Conservation (phyloP, 2,888 invertebrate genomes). For the Phyllotreta cruciferae region DNA sequence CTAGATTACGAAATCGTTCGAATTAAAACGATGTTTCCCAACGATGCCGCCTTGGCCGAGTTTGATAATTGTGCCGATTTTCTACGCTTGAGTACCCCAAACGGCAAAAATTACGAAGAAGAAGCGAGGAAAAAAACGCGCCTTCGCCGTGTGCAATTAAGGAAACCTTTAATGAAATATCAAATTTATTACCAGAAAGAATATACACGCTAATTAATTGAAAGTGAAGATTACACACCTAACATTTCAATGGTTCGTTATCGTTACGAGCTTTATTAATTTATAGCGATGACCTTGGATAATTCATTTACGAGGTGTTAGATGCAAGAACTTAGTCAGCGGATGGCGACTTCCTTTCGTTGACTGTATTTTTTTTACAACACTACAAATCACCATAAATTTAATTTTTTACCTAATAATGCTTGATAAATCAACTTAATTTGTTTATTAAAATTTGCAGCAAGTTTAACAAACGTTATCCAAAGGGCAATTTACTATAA, state of each 20-base stretch:
- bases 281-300: constrained; percentile 35
- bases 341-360: not conserved
- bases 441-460: no score
- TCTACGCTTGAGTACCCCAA: constrained; percentile 45
- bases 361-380: constrained; percentile 10
- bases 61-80: constrained; percentile 50
- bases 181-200: constrained; percentile 37
- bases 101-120: constrained; percentile 46
- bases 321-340: constrained; percentile 22
- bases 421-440: no score
- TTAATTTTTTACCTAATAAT: not conserved
- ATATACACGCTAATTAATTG: constrained; percentile 39
- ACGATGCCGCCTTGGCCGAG: constrained; percentile 48
- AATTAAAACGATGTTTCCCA: constrained; percentile 32
- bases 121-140: constrained; percentile 42
- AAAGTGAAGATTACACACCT: constrained; percentile 41
- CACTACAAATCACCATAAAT: not conserved
- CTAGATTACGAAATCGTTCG: constrained; percentile 29
- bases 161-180: constrained; percentile 33
- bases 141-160: constrained; percentile 37
- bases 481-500: not conserved
- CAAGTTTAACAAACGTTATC: constrained; percentile 24
- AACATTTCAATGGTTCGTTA: constrained; percentile 36
- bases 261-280: constrained; percentile 30
- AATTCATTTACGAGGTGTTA: constrained; percentile 29